Percentiles rank a stretch among this genome's conserved stretches.
phyloP scores from a whole-genome alignment of 2,888 invertebrate species.

The Drosophila quasianomalipes region DNA sequence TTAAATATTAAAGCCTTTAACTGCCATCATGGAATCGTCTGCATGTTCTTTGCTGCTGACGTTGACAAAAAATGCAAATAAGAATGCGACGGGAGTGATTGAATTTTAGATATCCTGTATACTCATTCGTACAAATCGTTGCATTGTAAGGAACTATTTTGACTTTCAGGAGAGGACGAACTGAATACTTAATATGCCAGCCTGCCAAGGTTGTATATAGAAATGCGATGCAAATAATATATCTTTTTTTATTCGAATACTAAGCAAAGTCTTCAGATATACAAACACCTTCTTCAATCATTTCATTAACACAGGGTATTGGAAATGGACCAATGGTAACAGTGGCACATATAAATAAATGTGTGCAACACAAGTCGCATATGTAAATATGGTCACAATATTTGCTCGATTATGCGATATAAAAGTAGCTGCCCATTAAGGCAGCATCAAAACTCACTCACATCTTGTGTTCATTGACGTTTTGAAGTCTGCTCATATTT shows the following conservation, averaged over 20 bases:
- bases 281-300: not conserved
- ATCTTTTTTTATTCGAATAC: not conserved
- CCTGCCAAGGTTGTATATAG: not conserved
- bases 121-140: not conserved
- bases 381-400: slow-evolving; percentile 38
- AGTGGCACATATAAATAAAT: slow-evolving; percentile 20
- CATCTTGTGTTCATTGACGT: slow-evolving; percentile 55
- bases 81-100: rapidly evolving
- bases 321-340: slow-evolving; percentile 16
- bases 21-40: slow-evolving; percentile 20
- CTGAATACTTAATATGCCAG: not conserved
- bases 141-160: not conserved
- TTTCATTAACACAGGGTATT: not conserved
- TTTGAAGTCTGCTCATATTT: slow-evolving; percentile 8
- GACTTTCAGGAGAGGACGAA: not conserved
- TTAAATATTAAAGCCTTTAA: slow-evolving; percentile 27
- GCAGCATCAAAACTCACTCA: slow-evolving; percentile 40
- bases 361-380: slow-evolving; percentile 20
- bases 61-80: slow-evolving; percentile 1
- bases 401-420: slow-evolving; percentile 52
- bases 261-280: not conserved
- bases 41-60: slow-evolving; percentile 23
- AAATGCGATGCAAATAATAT: not conserved
- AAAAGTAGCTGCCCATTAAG: slow-evolving; percentile 22
- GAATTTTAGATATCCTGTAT: not conserved